phyloP scores from a whole-genome alignment of 2,797 vertebrate species.

The Onychomys leucogaster region DNA sequence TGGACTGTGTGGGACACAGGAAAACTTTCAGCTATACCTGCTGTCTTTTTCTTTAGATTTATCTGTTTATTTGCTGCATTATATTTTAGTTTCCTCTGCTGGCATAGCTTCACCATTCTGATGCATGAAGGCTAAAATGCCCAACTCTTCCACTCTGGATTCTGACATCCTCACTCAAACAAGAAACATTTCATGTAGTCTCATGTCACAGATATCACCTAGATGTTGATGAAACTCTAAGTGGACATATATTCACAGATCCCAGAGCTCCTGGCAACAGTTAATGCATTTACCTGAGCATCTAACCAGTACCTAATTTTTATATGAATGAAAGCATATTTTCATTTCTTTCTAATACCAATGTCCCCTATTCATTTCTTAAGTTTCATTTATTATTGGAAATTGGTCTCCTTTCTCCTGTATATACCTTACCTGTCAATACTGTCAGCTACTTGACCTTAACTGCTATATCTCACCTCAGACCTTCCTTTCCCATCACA shows the following conservation, averaged over 20 bases:
- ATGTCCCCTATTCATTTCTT: background rate
- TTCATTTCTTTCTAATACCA: background rate
- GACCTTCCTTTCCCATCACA: background rate
- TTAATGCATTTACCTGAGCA: background rate
- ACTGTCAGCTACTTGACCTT: background rate
- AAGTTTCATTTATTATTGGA: background rate
- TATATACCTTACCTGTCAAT: background rate
- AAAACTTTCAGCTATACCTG: too few relatives aligned
- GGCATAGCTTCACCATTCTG: too few relatives aligned
- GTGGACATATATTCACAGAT: background rate
- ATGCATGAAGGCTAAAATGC: background rate
- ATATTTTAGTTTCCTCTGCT: background rate
- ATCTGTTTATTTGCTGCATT: background rate
- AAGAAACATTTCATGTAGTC: background rate
- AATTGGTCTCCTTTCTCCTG: background rate
- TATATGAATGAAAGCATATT: background rate
- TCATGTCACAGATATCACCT: background rate
- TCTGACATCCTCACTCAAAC: background rate
- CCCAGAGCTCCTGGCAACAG: background rate
- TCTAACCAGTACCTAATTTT: background rate
- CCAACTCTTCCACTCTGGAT: background rate
- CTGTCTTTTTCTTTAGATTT: background rate
- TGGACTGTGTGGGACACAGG: too few relatives aligned
- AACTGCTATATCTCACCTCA: background rate
- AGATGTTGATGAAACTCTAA: background rate